phyloP scores from a whole-genome alignment of 2,797 vertebrate genomes.

The Dermochelys coriacea region DNA sequence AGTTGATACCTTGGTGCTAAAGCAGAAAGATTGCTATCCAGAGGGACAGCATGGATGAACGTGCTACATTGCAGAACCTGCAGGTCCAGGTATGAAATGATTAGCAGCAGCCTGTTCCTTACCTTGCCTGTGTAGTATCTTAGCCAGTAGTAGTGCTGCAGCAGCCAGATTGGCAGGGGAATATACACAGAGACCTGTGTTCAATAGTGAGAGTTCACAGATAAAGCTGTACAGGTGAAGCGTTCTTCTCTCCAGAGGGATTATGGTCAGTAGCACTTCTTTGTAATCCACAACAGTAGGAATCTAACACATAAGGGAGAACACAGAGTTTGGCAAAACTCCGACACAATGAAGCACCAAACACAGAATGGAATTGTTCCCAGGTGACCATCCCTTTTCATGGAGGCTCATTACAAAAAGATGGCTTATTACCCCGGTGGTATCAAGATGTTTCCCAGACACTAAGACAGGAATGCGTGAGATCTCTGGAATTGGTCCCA shows the following conservation, averaged over 20 bases:
- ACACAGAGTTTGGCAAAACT: neutral
- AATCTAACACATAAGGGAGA: constrained; percentile 76
- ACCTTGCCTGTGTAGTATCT: constrained; percentile 92
- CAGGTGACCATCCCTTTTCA: neutral
- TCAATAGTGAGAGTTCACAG: constrained; percentile 93
- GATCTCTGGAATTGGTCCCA: neutral
- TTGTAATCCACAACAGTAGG: constrained; percentile 95
- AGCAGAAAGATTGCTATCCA: neutral
- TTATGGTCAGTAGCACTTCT: constrained; percentile 88
- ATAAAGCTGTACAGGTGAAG: constrained; percentile 92
- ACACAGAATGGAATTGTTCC: neutral
- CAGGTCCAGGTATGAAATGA: neutral
- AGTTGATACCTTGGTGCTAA: neutral
- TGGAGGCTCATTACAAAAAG: neutral
- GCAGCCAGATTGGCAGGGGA: constrained; percentile 89
- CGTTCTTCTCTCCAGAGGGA: constrained; percentile 85
- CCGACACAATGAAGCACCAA: neutral
- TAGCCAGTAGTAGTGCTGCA: constrained; percentile 89
- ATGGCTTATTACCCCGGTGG: neutral
- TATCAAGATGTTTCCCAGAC: neutral
- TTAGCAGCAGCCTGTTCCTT: neutral
- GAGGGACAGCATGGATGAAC: neutral
- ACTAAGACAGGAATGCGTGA: neutral
- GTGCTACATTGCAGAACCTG: accelerated
- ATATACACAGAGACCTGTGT: constrained; percentile 85